Evolutionary conservation across 2,888 invertebrate genomes (phyloP), one percentile per base, ranked within the genome.

Genomic region (Aporophyla nigra): DNA sequence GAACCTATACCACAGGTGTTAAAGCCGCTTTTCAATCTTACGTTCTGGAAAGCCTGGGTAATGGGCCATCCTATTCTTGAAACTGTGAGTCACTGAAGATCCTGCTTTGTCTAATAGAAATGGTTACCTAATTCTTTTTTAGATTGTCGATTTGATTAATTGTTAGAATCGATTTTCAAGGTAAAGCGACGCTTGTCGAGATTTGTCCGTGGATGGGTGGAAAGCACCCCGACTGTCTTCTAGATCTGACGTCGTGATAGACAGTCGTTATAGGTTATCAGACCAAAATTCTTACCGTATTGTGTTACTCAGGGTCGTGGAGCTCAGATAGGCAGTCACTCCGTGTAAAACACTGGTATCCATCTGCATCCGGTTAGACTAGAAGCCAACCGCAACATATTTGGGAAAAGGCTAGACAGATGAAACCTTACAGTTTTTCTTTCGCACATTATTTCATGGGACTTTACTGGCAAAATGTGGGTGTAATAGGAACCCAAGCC

Each of bases 11-110:
- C 16, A 7, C 43, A 27, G 5, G 10, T n/a, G 3, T 51, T 76
- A 76, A 66, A 51, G 76, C 58, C 7, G 27, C 19, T 66, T 67
- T 77, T 77, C 51, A 4, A 33, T 6, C 6, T 19, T 0, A 33
- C 10, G 6, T 4, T 24, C 33, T 53, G 65, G 19, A 77, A 24
- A 12, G 43, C 7, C 43, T 43, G 49, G 27, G 75, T 76, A 67
- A 76, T 76, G 19, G 33, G 2, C 24, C 46, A 53, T 33, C 46
- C 33, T 68, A 76, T 77, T 33, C 4, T 53, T 61, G 68, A 68
- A 40, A 53, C 16, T 33, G 24, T 76, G 78, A 76, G 12, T 76
- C 68, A 69, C 24, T 46, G 21, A 2, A 53, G 46, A 68, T 46
- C 16, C 58, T 59, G 67, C 33, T 74, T 43, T 51, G 40, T 63